phyloP scores from a whole-genome alignment of 2,113 vertebrate genomes.

The Agapornis roseicollis region DNA sequence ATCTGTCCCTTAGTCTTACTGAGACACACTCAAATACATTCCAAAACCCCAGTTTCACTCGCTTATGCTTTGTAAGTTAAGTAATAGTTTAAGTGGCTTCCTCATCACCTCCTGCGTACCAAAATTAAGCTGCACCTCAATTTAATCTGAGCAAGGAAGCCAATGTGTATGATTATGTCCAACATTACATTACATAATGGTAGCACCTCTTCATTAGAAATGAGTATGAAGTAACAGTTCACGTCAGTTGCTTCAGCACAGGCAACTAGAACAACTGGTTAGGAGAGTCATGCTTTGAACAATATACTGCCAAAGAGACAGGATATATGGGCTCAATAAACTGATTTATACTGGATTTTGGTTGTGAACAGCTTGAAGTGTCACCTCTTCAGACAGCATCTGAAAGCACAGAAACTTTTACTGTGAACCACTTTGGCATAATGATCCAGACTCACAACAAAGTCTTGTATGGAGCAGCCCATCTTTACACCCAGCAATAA shows the following conservation, averaged over 20 bases:
- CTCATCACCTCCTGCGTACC: background rate
- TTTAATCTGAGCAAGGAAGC: background rate
- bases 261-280: background rate
- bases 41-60: background rate
- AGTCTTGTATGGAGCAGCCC: background rate
- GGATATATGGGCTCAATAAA: background rate
- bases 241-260: background rate
- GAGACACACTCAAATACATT: background rate
- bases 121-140: background rate
- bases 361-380: background rate
- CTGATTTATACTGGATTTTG: background rate
- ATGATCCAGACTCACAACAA: background rate
- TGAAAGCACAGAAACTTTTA: background rate
- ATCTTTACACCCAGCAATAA: background rate
- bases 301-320: background rate
- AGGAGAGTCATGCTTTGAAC: background rate
- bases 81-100: background rate
- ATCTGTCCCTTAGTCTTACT: background rate
- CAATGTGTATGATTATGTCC: background rate
- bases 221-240: background rate
- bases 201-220: background rate
- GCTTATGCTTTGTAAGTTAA: background rate
- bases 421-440: background rate
- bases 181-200: background rate
- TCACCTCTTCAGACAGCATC: background rate